Evolutionary conservation across 2,797 vertebrate genomes (phyloP).

Genomic region (Rhodeus uyekii): DNA sequence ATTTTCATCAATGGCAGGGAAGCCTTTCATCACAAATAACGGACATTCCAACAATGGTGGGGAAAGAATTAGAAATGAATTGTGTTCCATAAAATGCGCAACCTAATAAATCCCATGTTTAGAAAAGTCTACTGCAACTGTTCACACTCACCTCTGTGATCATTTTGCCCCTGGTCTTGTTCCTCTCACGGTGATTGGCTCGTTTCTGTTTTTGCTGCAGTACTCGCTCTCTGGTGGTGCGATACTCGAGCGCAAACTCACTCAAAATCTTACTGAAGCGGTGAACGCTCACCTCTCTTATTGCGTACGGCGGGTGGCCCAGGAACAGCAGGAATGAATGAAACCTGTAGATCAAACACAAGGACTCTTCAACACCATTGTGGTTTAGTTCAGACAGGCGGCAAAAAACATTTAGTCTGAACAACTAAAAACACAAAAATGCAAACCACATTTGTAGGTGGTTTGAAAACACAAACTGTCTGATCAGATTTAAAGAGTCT

Average conservation of each 20-base stretch:
- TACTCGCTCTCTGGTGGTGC: slow-evolving; percentile 93
- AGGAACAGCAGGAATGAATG: slow-evolving; percentile 95
- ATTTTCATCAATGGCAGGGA: no score
- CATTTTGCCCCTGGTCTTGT: slow-evolving; percentile 99
- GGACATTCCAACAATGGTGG: no score
- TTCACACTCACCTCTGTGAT: slow-evolving; percentile 93
- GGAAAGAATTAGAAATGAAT: no score
- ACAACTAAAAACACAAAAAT: not conserved
- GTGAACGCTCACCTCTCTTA: slow-evolving; percentile 93
- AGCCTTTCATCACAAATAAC: no score
- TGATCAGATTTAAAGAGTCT: not conserved
- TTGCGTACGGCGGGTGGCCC: slow-evolving; percentile 88
- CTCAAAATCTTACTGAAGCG: slow-evolving; percentile 95
- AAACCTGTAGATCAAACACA: slow-evolving; percentile 78
- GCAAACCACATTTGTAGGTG: not conserved
- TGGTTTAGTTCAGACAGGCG: not conserved
- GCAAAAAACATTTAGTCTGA: not conserved
- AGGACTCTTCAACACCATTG: not conserved
- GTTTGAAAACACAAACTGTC: not conserved
- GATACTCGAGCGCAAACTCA: slow-evolving; percentile 96
- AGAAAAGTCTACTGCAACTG: not conserved
- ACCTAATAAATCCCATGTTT: no score
- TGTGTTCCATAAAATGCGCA: no score
- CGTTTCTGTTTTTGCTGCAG: slow-evolving; percentile 97
- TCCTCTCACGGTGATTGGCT: slow-evolving; percentile 95